Evolutionary conservation across 2,113 vertebrate genomes (phyloP).

Genomic region (Microtus montanus): DNA sequence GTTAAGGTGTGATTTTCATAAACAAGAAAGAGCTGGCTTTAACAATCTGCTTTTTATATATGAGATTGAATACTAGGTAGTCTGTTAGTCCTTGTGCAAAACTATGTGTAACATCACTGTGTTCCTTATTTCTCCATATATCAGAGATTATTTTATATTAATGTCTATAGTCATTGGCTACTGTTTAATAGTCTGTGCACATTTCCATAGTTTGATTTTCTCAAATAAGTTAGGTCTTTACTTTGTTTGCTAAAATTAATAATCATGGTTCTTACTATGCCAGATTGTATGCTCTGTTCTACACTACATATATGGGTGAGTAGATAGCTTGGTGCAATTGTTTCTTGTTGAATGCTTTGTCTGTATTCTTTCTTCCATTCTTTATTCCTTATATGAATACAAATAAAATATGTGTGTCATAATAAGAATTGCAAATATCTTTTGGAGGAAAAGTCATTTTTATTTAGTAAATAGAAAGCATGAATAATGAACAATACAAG

Average conservation of each 20-base stretch:
- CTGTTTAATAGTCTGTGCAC: background rate
- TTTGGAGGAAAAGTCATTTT: conserved; percentile 82
- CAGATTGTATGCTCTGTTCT: background rate
- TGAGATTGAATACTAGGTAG: background rate
- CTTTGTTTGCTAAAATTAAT: conserved; percentile 6
- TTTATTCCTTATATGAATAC: conserved; percentile 67
- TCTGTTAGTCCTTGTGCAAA: background rate
- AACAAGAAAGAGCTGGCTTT: background rate
- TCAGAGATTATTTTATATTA: background rate
- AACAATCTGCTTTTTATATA: background rate
- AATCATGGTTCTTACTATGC: background rate
- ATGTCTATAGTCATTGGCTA: background rate
- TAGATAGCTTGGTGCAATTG: background rate
- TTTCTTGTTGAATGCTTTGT: conserved; percentile 32
- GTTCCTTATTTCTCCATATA: background rate
- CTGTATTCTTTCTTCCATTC: conserved; percentile 26
- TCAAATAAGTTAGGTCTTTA: background rate
- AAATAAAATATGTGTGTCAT: conserved; percentile 68
- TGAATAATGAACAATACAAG: conserved; percentile 85
- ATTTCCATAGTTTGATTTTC: background rate
- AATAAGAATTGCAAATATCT: conserved; percentile 80
- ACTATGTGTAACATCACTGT: background rate
- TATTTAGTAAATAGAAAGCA: conserved; percentile 84
- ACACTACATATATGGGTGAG: background rate
- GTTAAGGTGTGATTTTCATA: background rate